phyloP scores from a whole-genome alignment of 2,797 vertebrate genomes.

The Rhinatrema bivittatum region DNA sequence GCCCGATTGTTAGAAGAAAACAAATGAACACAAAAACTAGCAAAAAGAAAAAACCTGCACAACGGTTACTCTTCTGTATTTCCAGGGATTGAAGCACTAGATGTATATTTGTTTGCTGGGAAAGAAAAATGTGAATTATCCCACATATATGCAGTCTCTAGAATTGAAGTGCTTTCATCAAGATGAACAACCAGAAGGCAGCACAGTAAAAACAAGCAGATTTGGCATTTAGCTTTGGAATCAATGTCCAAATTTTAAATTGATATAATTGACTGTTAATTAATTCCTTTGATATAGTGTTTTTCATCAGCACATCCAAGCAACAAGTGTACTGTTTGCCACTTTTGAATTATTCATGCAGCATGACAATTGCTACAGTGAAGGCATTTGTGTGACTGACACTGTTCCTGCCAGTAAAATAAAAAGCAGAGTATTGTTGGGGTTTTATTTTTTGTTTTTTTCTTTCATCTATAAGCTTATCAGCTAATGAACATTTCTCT shows the following conservation, averaged over 20 bases:
- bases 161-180: slow-evolving; percentile 26
- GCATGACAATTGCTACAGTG: slow-evolving; percentile 52
- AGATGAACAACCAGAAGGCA: slow-evolving; percentile 1
- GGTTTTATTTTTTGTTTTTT: too few relatives aligned
- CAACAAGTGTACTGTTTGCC: slow-evolving; percentile 68
- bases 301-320: slow-evolving; percentile 77
- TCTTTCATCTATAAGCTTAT: too few relatives aligned
- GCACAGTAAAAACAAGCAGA: slow-evolving; percentile 22
- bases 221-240: slow-evolving; percentile 48
- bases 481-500: too few relatives aligned
- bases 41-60: too few relatives aligned
- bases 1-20: too few relatives aligned
- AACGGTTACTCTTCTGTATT: too few relatives aligned
- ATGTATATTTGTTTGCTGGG: too few relatives aligned
- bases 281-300: slow-evolving; percentile 77
- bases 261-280: slow-evolving; percentile 89
- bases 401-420: slow-evolving; percentile 34
- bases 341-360: slow-evolving; percentile 69
- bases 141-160: slow-evolving; percentile 13
- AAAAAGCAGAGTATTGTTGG: slow-evolving; percentile 36
- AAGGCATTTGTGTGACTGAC: slow-evolving; percentile 45
- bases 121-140: slow-evolving; percentile 20
- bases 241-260: slow-evolving; percentile 72
- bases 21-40: too few relatives aligned
- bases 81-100: too few relatives aligned